Evolutionary conservation across 2,888 invertebrate genomes (phyloP), one percentile per base, ranked within the genome.

Genomic region (Alloscopus bannaensis): DNA sequence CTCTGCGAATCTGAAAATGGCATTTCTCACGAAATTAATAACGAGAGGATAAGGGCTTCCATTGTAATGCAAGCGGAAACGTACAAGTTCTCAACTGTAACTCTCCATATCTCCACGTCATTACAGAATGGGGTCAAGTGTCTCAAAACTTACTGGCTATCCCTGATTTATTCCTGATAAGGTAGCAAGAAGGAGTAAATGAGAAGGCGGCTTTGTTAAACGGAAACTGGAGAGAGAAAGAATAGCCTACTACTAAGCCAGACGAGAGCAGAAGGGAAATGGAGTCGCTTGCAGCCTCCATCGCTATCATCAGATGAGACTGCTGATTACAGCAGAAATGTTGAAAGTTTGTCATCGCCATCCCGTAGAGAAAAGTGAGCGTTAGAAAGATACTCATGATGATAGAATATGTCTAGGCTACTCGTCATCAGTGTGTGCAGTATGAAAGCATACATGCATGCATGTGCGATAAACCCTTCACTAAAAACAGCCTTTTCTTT

Each of bases 21-120:
- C 66, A 75, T 59, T 42, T 60, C 66, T 64, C 65, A 28, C 60
- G 66, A 68, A 75, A 75, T 68, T 75, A 68, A 75, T 75, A 75
- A 66, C 50, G 75, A 75, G 47, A 60, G 66, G 66, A 59, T 60
- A 59, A 59, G 29, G 29, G 45, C 60, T 75, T 75, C 50, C 68
- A 68, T 36, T 75, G 59, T 75, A 60, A 75, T 60, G 75, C 18
- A 66, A 50, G 50, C 59, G 68, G 75, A 75, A 66, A 68, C 52
- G 68, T 47, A 68, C n/a, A 50, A 52, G 50, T 68, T 45, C 47
- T 52, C 57, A 45, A 26, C 60, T 59, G 36, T 24, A 31, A 59
- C 50, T 45, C 50, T n/a, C 40, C 22, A 60, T 68, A 57, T 68
- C 59, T 66, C 26, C 50, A 59, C 24, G 59, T 75, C 59, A 52